phyloP scores from a whole-genome alignment of 2,113 vertebrate species.

The Sorex fumeus region DNA sequence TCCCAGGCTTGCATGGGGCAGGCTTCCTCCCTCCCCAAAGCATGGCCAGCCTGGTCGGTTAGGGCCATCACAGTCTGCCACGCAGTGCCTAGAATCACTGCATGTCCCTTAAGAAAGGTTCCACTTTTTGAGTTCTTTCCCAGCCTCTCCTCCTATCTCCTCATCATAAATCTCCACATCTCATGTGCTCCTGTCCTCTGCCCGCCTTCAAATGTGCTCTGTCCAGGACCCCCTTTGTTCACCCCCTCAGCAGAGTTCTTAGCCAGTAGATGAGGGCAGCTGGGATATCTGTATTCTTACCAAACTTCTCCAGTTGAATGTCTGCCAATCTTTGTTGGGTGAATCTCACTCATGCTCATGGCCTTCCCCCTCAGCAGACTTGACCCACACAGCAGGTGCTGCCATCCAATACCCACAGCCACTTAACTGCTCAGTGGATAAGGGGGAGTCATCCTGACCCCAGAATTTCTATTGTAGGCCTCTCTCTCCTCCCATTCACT shows the following conservation, averaged over 20 bases:
- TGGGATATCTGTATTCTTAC: neutral
- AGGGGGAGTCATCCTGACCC: neutral
- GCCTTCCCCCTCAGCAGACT: neutral
- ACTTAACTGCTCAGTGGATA: neutral
- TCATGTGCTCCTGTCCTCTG: neutral
- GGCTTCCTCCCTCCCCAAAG: neutral
- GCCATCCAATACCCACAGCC: too few relatives aligned
- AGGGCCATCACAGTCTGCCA: rapidly evolving
- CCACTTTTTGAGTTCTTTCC: neutral
- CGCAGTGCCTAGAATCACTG: neutral
- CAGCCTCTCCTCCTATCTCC: neutral
- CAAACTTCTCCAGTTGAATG: neutral
- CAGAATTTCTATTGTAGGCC: neutral
- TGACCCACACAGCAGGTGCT: neutral
- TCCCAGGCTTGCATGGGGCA: neutral
- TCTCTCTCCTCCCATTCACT: neutral
- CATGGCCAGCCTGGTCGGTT: neutral
- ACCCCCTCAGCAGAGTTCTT: neutral
- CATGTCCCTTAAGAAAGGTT: too few relatives aligned
- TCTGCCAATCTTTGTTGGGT: neutral
- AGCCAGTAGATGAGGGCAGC: rapidly evolving
- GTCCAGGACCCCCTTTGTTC: neutral
- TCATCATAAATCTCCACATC: rapidly evolving
- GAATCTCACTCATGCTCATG: rapidly evolving
- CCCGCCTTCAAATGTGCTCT: too few relatives aligned